Base-by-base conservation (phyloP, 2,888 invertebrate genomes). In the Minunthozetes semirufus region DNA sequence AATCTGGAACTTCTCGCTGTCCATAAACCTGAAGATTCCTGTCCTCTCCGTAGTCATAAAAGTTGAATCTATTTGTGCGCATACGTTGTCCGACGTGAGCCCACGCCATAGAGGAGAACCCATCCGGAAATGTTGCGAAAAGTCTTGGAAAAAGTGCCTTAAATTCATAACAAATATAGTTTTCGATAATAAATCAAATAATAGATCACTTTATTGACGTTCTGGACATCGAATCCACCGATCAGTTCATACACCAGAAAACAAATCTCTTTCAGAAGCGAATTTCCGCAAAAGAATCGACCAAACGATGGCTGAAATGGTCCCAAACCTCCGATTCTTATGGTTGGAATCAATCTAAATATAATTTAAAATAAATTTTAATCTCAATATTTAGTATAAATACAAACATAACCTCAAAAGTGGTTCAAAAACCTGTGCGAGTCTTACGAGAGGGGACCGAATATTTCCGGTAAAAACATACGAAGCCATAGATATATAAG, bases 221-320 rank as follows among this genome's bases (percentile, higher is more conserved):
- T 71, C 2, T 38, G 1, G 1, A 17, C 22, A 72, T 75, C 75
- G 42, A 72, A 72, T 13, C 75, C 75, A 48, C 59, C 53, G 27
- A 75, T 48, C 17, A 66, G 17, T n/a, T 19, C 56, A 17, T 33
- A 22, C 5, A 75, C 2, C 17, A 59, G 48, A 29, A 61, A 2
- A 50, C 75, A 75, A 0, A 75, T 19, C n/a, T 42, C 42, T 63
- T 63, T 66, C 13, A 75, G 29, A 4, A 72, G 27, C 0, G 46
- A 38, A 33, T 75, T 75, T 2, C 75, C 75, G 48, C 75, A 75
- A 33, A 75, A 72, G n/a, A 53, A 72, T 61, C 42, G 38, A 5
- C 72, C 71, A 29, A 75, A 17, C n/a, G 63, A 22, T 19, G 71
- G 59, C 46, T 46, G 53, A 22, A 59, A 38, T n/a, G 4, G 61